Evolutionary conservation across 2,888 invertebrate species (phyloP).

Genomic region (Pollenia angustigena): DNA sequence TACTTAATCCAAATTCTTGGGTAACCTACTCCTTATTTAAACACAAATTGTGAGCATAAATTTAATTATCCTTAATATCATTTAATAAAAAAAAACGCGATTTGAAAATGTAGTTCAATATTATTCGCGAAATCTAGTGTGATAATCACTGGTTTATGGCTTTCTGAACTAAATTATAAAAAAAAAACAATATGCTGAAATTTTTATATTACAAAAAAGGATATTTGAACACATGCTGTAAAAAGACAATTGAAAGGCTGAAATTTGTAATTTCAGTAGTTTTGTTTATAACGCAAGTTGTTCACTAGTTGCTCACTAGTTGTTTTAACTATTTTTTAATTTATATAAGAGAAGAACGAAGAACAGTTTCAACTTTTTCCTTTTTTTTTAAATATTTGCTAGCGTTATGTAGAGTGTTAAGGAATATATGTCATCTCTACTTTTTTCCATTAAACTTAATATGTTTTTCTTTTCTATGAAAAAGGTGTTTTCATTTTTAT

Average conservation of each 20-base stretch:
- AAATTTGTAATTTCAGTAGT: too few relatives aligned
- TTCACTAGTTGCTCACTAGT: too few relatives aligned
- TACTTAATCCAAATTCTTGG: neutral
- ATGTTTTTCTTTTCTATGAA: neutral
- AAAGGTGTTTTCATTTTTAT: slow-evolving; percentile 40
- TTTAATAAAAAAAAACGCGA: neutral
- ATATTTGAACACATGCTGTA: too few relatives aligned
- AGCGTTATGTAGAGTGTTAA: slow-evolving; percentile 11
- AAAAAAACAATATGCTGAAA: too few relatives aligned
- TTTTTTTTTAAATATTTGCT: slow-evolving; percentile 24
- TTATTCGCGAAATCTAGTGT: too few relatives aligned
- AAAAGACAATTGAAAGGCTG: too few relatives aligned
- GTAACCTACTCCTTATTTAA: neutral
- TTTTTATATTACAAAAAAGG: too few relatives aligned
- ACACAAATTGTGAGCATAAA: neutral
- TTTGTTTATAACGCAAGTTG: too few relatives aligned
- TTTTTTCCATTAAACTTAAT: neutral
- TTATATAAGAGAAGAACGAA: neutral
- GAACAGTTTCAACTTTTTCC: slow-evolving; percentile 48
- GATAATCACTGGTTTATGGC: too few relatives aligned
- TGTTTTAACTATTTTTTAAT: too few relatives aligned
- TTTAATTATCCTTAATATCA: neutral
- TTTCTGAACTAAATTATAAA: too few relatives aligned
- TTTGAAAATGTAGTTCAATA: too few relatives aligned
- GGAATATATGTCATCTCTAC: neutral